Evolutionary conservation across 2,113 vertebrate species (phyloP).

Genomic region (Micronisus gabar): DNA sequence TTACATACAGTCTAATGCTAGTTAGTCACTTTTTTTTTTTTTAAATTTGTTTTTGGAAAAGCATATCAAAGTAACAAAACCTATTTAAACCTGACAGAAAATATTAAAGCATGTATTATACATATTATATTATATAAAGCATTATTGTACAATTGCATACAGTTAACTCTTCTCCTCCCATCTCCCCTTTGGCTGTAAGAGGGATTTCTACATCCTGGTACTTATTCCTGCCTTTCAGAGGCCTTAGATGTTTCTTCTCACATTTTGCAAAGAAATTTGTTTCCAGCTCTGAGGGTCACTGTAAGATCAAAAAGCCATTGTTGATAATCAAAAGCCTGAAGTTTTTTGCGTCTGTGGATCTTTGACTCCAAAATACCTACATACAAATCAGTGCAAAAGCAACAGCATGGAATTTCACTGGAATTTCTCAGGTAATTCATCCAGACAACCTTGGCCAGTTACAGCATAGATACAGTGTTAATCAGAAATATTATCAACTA

Average conservation of each 20-base stretch:
- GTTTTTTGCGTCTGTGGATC: neutral
- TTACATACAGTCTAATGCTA: neutral
- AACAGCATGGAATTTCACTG: neutral
- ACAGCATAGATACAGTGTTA: neutral
- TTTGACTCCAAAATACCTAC: neutral
- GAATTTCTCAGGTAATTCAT: neutral
- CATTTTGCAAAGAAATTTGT: neutral
- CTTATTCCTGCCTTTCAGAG: neutral
- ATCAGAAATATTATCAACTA: neutral
- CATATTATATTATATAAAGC: neutral
- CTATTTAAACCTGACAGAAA: neutral
- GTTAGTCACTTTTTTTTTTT: neutral
- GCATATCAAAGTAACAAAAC: neutral
- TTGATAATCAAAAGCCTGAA: neutral
- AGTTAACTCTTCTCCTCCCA: neutral
- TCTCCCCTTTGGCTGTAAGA: neutral
- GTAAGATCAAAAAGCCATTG: neutral
- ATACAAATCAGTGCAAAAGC: neutral
- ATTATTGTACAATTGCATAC: neutral
- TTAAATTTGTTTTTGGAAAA: neutral
- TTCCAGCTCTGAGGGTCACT: neutral
- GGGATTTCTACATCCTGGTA: neutral
- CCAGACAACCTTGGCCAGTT: neutral
- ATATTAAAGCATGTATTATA: neutral
- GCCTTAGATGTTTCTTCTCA: neutral